Base-by-base conservation (phyloP, 2,797 vertebrate genomes). In the Podargus strigoides region DNA sequence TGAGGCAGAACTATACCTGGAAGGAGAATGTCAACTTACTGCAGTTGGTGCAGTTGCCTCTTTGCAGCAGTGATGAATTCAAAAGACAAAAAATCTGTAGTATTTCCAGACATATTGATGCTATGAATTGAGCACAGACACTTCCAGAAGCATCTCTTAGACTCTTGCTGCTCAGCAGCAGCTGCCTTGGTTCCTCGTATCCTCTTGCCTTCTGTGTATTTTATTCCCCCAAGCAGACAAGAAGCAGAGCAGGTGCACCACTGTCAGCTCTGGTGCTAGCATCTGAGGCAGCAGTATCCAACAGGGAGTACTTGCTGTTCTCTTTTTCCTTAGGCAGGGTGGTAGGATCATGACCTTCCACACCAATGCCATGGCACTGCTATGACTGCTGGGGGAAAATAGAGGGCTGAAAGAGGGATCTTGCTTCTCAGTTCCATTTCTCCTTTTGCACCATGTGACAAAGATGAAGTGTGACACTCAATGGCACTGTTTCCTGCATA, bases 211-310 rank as follows among this genome's bases (percentile, higher is more conserved):
- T 36, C 81, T 76, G 34, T 46, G 30, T 12, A 44, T 92, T 81
- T 88, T 77, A 69, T 90, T 44, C 60, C 46, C 76, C 36, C 5
- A 6, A 87, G 89, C 72, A 76, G 77, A 87, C 62, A 77, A 89
- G 68, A 85, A 93, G 56, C 77, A 91, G 77, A 94, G 91, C 92
- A 97, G 94, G 89, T 96, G 77, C 68, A n/a, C 39, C 64, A 44
- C 72, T 84, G 73, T 41, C 85, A 87, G 58, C 78, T 94, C 91
- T 89, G 62, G 79, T 83, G 49, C 47, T 66, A 58, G 79, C 44
- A 84, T 62, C 50, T 4, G 0, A 70, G 83, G 85, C 87, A 94
- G 59, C 90, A 62, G 36, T 64, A 68, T 69, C 34, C 49, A 75
- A n/a, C 27, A 68, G 88, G 8, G 26, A 46, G 3, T 67, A 90